Base-by-base conservation (phyloP, 2,113 vertebrate species). In the Irena cyanogastra region DNA sequence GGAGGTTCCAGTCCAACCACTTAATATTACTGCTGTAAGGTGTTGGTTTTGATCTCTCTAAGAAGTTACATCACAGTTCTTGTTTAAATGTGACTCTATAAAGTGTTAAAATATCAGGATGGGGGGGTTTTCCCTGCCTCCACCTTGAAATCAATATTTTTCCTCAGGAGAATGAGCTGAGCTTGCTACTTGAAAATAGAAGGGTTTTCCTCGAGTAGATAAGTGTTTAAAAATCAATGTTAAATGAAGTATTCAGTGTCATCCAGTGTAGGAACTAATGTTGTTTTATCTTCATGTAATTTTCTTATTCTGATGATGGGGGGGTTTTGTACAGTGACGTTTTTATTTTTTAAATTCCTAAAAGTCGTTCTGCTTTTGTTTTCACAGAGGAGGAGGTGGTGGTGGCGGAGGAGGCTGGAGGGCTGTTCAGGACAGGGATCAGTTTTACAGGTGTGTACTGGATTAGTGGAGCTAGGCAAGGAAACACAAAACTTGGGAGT, bases 361-460 rank as follows among this genome's bases (percentile, higher is more conserved):
- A 77, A 88, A 35, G 11, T 83, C 0, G 0, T 64, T 42, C 26
- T 97, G 41, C 9, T 93, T 97, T 45, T 97, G 42, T 91, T 17
- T 95, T 93, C 30, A 74, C 97, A 98, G 98, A 97, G 98, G 98
- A 56, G 98, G 98, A 5, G 97, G 98, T 1, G 98, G 98, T 0
- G 98, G 98, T 0, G 98, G 98, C 0, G 98, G 98, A 50, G 98
- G 98, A 91, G 98, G 98, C 71, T 98, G 98, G 98, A 98, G 98
- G 98, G 98, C 96, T 95, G 98, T 98, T 84, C 98, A 98, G 95
- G 98, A 98, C 88, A 97, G 98, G 83, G 98, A 98, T 97, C 98
- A 98, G 63, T 98, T 98, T 84, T 98, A 98, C 94, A 98, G 98
- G 98, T 98, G 96, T 15, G 59, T 37, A 5, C 45, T 82, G 60